phyloP scores from a whole-genome alignment of 1,140 invertebrate species.

The Dinoponera quadriceps region DNA sequence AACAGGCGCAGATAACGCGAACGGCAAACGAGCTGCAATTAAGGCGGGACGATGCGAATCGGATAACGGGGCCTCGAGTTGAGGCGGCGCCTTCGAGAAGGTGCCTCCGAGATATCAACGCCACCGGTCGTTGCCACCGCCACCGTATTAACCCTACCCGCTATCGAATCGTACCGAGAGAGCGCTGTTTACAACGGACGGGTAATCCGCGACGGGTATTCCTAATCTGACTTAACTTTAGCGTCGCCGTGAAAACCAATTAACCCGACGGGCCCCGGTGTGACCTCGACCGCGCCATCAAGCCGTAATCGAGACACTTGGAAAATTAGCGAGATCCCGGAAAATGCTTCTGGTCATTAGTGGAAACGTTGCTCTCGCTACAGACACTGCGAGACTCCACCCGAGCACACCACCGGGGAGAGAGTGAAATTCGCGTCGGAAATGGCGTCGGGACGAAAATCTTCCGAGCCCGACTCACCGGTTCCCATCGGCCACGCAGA shows the following conservation, averaged over 20 bases:
- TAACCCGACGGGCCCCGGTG: conserved; percentile 50
- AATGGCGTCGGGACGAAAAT: conserved; percentile 8
- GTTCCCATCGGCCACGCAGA: background rate
- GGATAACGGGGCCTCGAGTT: conserved; percentile 25
- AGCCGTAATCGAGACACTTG: conserved; percentile 67
- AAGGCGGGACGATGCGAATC: conserved; percentile 46
- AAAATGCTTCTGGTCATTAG: conserved; percentile 68
- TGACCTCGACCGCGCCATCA: conserved; percentile 48
- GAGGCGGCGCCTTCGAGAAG: background rate
- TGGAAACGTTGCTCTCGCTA: conserved; percentile 28
- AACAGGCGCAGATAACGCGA: conserved; percentile 44
- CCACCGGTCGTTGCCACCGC: background rate
- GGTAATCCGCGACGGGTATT: conserved; percentile 27
- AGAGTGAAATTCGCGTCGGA: background rate
- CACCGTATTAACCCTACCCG: conserved; percentile 24
- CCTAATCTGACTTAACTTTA: conserved; percentile 38
- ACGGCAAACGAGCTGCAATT: conserved; percentile 59
- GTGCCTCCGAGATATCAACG: background rate
- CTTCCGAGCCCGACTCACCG: conserved; percentile 13
- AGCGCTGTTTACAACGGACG: conserved; percentile 20
- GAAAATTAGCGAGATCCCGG: conserved; percentile 68
- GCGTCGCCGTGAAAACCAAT: conserved; percentile 65
- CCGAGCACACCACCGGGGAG: background rate
- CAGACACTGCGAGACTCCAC: conserved; percentile 3
- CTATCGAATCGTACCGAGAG: conserved; percentile 18